Evolutionary conservation across 2,888 invertebrate genomes (phyloP).

Genomic region (Lasioglossum marginatum): DNA sequence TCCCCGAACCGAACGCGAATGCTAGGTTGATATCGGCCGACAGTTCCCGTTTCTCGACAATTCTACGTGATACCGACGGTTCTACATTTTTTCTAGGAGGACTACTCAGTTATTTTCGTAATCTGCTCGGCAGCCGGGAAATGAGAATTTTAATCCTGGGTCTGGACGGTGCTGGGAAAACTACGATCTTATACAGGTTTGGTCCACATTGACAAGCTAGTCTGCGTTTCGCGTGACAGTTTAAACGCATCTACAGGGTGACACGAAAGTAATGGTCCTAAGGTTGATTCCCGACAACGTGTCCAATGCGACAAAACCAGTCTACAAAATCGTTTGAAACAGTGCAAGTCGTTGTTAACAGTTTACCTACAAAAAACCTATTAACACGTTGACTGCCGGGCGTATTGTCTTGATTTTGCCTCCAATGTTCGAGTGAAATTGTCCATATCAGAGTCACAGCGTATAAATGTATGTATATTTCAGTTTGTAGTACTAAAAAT

Average conservation of each 20-base stretch:
- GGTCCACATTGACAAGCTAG: conserved; percentile 53
- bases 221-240: conserved; percentile 50
- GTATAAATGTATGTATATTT: neutral
- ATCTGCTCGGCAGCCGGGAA: conserved; percentile 97
- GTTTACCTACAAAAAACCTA: neutral
- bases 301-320: neutral
- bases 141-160: conserved; percentile 99
- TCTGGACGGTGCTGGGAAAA: conserved; percentile 99
- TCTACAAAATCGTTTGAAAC: neutral
- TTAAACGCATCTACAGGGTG: conserved; percentile 23
- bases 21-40: neutral
- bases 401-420: neutral
- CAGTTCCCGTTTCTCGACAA: neutral
- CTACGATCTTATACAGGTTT: conserved; percentile 97
- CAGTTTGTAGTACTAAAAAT: neutral
- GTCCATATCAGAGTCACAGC: neutral
- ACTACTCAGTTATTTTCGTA: conserved; percentile 97
- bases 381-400: neutral
- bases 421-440: too few species aligned
- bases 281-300: neutral
- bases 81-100: conserved; percentile 89
- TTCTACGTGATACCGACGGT: neutral
- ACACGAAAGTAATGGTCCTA: neutral
- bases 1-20: conserved; percentile 44
- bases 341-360: neutral